phyloP scores from a whole-genome alignment of 2,113 vertebrate species.

The Tretioscincus oriximinensis region DNA sequence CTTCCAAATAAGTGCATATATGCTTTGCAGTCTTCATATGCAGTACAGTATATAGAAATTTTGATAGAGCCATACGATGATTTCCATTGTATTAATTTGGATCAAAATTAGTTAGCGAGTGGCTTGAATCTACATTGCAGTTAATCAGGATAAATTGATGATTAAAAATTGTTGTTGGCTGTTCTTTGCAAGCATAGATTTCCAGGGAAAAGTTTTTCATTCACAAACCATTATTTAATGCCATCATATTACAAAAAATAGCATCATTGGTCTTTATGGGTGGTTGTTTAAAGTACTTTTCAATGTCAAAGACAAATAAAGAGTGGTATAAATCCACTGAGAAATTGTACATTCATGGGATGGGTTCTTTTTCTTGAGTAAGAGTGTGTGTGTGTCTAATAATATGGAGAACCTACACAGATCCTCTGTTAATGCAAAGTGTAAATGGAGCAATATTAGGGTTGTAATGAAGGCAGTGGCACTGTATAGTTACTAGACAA shows the following conservation, averaged over 20 bases:
- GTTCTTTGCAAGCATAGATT: background rate
- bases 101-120: background rate
- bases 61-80: slow-evolving; percentile 53
- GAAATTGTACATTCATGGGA: background rate
- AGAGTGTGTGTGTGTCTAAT: slow-evolving; percentile 48
- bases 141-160: slow-evolving; percentile 50
- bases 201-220: slow-evolving; percentile 26
- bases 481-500: slow-evolving; percentile 47
- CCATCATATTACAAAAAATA: slow-evolving; percentile 36
- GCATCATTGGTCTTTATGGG: slow-evolving; percentile 18
- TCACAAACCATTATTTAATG: background rate
- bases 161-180: background rate
- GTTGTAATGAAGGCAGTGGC: slow-evolving; percentile 49
- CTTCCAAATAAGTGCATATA: slow-evolving; percentile 28
- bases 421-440: slow-evolving; percentile 38
- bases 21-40: background rate
- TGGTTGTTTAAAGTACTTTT: slow-evolving; percentile 29
- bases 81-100: slow-evolving; percentile 58
- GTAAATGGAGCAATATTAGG: slow-evolving; percentile 39
- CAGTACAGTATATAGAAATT: slow-evolving; percentile 41
- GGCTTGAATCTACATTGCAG: background rate
- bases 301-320: slow-evolving; percentile 39
- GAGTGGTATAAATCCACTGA: slow-evolving; percentile 36
- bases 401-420: slow-evolving; percentile 23
- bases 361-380: slow-evolving; percentile 49